Conservation (phyloP, 2,113 vertebrate genomes). For the Turdus rufiventris region DNA sequence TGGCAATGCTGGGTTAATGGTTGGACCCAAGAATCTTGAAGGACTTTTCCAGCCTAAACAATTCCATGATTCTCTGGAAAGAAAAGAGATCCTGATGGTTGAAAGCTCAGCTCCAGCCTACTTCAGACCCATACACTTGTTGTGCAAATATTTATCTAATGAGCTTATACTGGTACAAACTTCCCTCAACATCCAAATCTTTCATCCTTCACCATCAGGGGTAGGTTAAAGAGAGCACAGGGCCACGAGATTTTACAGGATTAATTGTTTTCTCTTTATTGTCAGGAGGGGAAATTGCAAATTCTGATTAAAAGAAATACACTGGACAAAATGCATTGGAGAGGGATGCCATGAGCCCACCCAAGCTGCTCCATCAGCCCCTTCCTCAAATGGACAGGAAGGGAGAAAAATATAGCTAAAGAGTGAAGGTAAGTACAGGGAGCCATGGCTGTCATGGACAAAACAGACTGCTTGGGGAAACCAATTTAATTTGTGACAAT, state of each 20-base stretch:
- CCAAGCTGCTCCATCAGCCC: not conserved
- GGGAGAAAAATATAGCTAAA: not conserved
- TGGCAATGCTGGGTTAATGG: not conserved
- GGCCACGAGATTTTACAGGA: not conserved
- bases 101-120: not conserved
- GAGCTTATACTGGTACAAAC: not conserved
- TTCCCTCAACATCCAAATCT: not conserved
- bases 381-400: not conserved
- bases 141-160: not conserved
- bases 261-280: not conserved
- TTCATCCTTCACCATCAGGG: not conserved
- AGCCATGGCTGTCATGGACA: not conserved
- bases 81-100: not conserved
- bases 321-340: not conserved
- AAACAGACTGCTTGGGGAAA: not conserved
- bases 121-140: fast-evolving
- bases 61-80: not conserved
- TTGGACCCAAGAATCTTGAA: not conserved
- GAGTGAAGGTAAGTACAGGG: not conserved
- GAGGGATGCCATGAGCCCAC: too few species aligned
- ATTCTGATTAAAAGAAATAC: not conserved
- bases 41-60: not conserved
- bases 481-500: not conserved
- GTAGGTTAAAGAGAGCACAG: not conserved
- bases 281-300: not conserved